Conservation (phyloP, 2,888 invertebrate species). For the Temnothorax ravouxi region DNA sequence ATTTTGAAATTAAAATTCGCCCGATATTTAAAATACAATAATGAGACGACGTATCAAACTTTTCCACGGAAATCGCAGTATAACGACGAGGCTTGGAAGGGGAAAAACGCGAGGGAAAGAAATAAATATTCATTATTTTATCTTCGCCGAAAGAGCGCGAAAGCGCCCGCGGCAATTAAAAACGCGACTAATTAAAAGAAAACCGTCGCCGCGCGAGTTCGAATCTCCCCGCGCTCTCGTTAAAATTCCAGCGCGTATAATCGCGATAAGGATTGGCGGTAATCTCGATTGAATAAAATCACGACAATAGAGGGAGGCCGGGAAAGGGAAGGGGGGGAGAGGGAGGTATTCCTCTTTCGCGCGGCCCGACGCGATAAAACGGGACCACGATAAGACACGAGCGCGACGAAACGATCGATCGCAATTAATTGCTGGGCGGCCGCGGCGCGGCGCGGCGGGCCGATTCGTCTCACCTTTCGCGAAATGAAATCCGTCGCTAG, state of each 20-base stretch:
- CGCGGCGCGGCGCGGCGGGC: neutral
- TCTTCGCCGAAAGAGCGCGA: neutral
- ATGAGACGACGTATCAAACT: neutral
- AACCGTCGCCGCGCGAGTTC: neutral
- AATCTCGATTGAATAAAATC: constrained; percentile 20
- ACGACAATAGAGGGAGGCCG: neutral
- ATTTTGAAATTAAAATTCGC: neutral
- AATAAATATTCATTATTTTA: neutral
- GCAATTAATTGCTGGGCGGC: constrained; percentile 41
- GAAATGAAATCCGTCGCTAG: constrained; percentile 10
- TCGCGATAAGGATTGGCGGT: neutral
- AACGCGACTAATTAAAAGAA: constrained; percentile 8
- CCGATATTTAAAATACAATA: neutral
- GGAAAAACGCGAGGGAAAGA: too few species aligned
- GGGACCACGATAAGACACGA: constrained; percentile 40
- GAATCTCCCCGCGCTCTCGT: neutral
- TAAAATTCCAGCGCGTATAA: constrained; percentile 22
- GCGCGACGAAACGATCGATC: constrained; percentile 38
- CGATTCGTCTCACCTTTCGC: constrained; percentile 52
- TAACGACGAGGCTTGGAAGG: neutral
- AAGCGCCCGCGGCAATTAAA: neutral
- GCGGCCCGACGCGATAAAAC: neutral
- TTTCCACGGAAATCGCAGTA: neutral
- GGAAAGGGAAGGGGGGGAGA: too few species aligned
- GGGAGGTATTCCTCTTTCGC: neutral